Conservation (phyloP, 1,140 invertebrate genomes). For the Venustaconcha ellipsiformis region DNA sequence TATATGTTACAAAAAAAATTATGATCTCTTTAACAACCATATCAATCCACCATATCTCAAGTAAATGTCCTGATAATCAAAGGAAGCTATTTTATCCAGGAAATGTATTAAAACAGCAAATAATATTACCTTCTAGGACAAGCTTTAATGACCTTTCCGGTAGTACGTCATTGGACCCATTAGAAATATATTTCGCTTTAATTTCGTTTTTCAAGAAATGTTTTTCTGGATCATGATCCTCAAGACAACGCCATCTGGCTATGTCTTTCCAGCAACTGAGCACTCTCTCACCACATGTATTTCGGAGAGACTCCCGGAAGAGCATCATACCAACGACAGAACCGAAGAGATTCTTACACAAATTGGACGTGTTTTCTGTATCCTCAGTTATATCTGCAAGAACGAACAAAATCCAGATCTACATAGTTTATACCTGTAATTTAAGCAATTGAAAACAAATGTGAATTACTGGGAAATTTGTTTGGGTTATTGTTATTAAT, state of each 20-base stretch:
- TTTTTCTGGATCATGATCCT: slow-evolving; percentile 11
- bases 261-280: slow-evolving; percentile 48
- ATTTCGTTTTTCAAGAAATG: slow-evolving; percentile 35
- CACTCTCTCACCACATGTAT: slow-evolving; percentile 40
- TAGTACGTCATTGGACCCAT: slow-evolving; percentile 21
- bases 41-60: too few species aligned
- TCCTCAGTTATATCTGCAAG: slow-evolving; percentile 6
- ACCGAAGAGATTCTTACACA: slow-evolving; percentile 36
- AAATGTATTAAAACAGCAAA: too few species aligned
- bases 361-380: background rate
- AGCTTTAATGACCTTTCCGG: slow-evolving; percentile 15
- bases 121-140: slow-evolving; percentile 27
- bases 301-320: slow-evolving; percentile 42
- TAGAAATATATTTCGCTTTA: slow-evolving; percentile 33
- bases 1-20: too few species aligned
- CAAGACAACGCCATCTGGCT: slow-evolving; percentile 28
- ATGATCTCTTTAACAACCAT: too few species aligned
- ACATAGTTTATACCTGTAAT: too few species aligned
- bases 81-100: too few species aligned
- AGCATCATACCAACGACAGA: slow-evolving; percentile 45
- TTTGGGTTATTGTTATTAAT: too few species aligned
- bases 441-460: background rate
- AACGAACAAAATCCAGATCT: too few species aligned
- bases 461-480: background rate
- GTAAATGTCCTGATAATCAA: too few species aligned